Percentiles rank a stretch among this genome's conserved stretches.
These are phyloP conservation scores for Prietella phreatophila DNA, from an alignment of 2,113 vertebrate species.

Conservation along the genomic window DNA sequence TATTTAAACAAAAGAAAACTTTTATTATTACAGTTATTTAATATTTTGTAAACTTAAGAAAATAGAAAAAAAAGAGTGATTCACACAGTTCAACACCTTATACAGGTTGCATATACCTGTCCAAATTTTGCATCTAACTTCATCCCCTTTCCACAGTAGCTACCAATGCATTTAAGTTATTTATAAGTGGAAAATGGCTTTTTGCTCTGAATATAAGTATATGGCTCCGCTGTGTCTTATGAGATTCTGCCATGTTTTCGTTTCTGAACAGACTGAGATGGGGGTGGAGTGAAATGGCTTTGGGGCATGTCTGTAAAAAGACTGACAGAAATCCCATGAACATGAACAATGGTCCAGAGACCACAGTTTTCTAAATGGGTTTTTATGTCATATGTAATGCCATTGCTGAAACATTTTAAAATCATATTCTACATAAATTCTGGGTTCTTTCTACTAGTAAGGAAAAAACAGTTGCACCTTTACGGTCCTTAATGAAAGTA, in stretches of 20 bases:
- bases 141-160: no score
- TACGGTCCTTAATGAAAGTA: not conserved
- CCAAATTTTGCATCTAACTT: no score
- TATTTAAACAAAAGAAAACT: not conserved
- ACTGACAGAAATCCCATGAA: not conserved
- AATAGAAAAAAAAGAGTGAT: not conserved
- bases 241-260: not conserved
- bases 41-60: not conserved
- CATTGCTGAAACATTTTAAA: not conserved
- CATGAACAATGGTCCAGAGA: not conserved
- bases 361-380: not conserved
- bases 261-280: not conserved
- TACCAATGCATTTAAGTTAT: not conserved
- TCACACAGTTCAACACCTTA: not conserved
- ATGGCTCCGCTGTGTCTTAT: not conserved
- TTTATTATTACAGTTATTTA: not conserved
- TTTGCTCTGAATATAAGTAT: not conserved
- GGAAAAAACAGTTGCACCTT: not conserved
- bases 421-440: not conserved
- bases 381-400: not conserved
- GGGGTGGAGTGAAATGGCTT: not conserved
- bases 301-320: not conserved
- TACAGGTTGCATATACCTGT: not conserved
- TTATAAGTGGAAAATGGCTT: not conserved
- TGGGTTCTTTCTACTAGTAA: not conserved